phyloP scores from a whole-genome alignment of 2,113 vertebrate species.

The Thomomys bottae region DNA sequence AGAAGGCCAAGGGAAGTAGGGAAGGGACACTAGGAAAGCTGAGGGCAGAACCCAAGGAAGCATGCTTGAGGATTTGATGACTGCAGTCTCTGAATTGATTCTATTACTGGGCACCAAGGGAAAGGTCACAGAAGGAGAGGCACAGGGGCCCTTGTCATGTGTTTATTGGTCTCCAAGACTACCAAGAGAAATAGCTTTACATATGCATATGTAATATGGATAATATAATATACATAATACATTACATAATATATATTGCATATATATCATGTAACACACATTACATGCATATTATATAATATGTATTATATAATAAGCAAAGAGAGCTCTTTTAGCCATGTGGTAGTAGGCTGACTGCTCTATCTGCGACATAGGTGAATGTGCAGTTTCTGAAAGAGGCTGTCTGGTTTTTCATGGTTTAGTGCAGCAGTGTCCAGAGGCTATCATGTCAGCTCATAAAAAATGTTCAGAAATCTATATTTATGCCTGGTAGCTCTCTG shows the following conservation, averaged over 20 bases:
- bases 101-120: background rate
- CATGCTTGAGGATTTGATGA: background rate
- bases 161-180: background rate
- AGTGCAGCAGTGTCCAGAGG: conserved; percentile 52
- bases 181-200: background rate
- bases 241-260: too few species aligned
- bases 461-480: conserved; percentile 71
- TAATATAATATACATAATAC: too few species aligned
- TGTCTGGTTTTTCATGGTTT: conserved; percentile 53
- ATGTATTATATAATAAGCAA: background rate
- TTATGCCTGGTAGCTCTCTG: conserved; percentile 60
- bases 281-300: too few species aligned
- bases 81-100: background rate
- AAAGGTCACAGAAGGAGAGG: background rate
- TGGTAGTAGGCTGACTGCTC: background rate
- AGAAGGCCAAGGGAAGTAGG: too few species aligned
- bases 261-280: too few species aligned
- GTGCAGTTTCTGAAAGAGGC: background rate
- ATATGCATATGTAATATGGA: too few species aligned
- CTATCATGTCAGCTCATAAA: conserved; percentile 65
- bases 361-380: background rate
- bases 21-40: background rate
- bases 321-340: background rate
- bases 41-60: background rate
- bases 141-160: background rate